phyloP scores from a whole-genome alignment of 1,140 invertebrate genomes.

The Zaprionus gabonicus region DNA sequence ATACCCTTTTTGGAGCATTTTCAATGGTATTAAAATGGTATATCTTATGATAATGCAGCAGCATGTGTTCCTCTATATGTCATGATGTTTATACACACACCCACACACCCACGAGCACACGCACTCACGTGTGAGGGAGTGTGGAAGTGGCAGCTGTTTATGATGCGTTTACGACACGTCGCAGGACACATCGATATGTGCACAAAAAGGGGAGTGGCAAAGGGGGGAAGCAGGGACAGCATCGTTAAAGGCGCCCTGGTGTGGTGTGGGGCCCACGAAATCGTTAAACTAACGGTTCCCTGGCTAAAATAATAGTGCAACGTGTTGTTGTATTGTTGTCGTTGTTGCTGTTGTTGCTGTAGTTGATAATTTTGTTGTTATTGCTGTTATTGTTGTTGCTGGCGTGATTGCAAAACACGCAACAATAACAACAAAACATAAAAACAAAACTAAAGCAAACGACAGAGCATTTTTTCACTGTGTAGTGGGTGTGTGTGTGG shows the following conservation, averaged over 20 bases:
- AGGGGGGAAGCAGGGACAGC: not conserved
- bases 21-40: no score
- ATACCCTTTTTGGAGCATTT: no score
- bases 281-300: slow-evolving; percentile 43
- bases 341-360: slow-evolving; percentile 20
- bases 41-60: slow-evolving; percentile 24
- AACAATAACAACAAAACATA: slow-evolving; percentile 19
- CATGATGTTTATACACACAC: not conserved
- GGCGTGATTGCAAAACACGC: slow-evolving; percentile 44
- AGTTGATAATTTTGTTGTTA: slow-evolving; percentile 31
- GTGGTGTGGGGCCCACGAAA: slow-evolving; percentile 5
- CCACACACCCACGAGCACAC: no score
- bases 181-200: slow-evolving; percentile 53
- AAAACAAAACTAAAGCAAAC: slow-evolving; percentile 11
- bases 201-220: not conserved
- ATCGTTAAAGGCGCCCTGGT: slow-evolving; percentile 34
- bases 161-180: slow-evolving; percentile 73
- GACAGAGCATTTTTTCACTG: not conserved
- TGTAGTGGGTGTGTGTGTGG: not conserved
- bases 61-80: slow-evolving; percentile 15
- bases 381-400: slow-evolving; percentile 26
- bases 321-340: slow-evolving; percentile 20
- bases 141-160: slow-evolving; percentile 59
- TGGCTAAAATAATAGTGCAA: slow-evolving; percentile 41
- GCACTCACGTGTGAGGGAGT: not conserved